Base-by-base conservation (phyloP, 2,113 vertebrate species). In the Chaetodon trifascialis region DNA sequence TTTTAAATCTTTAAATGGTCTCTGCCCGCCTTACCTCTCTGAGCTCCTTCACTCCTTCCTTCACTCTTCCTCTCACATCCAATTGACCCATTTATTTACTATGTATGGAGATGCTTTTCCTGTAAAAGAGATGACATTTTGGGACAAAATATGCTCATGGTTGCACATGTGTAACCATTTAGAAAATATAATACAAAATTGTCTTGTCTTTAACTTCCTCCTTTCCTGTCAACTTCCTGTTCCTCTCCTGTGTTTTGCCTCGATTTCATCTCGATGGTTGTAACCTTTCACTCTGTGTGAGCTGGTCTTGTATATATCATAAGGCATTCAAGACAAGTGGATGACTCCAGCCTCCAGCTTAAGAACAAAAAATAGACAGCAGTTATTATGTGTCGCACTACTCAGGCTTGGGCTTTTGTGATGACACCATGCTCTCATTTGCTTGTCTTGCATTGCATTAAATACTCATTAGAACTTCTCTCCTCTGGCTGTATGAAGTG, bases 161-260 rank as follows among this genome's bases (percentile, higher is more conserved):
- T 67, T 85, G 73, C 79, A 82, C 70, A 64, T 69, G 52, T 87
- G 76, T 77, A 68, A 73, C 23, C 63, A 67, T 81, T 68, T 75
- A 65, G 25, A 54, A 34, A 16, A 47, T 82, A 52, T 81, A 14
- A 79, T 69, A 76, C 64, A 84, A 52, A 63, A n/a, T 49, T 54
- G 60, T 73, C 16, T 47, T 58, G 40, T 80, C 58, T 74, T 49
- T 3, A 56, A 47, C 44, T 59, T 63, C n/a, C 14, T 36, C 5
- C 51, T 6, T 38, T 55, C 21, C n/a, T 76, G 47, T 86, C 70
- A 14, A 21, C 44, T 74, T 88, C 73, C 59, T 77, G 60, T 8
- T 80, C 51, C 40, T 74, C 3, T 62, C 23, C 58, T 30, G 19
- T 67, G 70, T 54, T 78, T 78, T 70, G 84, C 73, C 80, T 81